Evolutionary conservation across 2,888 invertebrate genomes (phyloP).

Genomic region (Gymnoscelis rufifasciata): DNA sequence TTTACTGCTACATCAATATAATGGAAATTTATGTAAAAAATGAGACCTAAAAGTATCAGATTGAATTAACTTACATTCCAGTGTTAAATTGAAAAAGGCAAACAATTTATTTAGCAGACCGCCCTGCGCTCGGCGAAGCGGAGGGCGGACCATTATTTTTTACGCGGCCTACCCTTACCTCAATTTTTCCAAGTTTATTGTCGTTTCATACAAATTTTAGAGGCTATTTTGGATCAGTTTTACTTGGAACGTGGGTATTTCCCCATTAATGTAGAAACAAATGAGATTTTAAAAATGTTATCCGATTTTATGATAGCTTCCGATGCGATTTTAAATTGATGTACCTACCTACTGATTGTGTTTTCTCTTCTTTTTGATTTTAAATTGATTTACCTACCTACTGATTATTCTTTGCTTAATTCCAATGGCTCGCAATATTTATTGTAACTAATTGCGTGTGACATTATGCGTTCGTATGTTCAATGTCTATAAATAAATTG

Average conservation of each 20-base stretch:
- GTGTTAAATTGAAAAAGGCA: conserved; percentile 62
- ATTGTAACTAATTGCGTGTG: conserved; percentile 18
- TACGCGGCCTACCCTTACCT: conserved; percentile 63
- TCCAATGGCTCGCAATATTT: conserved; percentile 16
- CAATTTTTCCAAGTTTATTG: conserved; percentile 63
- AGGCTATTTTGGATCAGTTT: conserved; percentile 42
- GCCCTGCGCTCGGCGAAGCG: conserved; percentile 47
- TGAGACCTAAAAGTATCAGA: conserved; percentile 6
- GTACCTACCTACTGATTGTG: no score
- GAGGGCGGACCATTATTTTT: conserved; percentile 69
- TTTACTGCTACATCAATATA: not conserved
- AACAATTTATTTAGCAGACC: conserved; percentile 67
- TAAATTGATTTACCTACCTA: no score
- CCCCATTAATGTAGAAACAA: conserved; percentile 13
- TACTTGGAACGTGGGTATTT: conserved; percentile 36
- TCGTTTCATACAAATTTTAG: conserved; percentile 68
- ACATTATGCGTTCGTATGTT: conserved; percentile 21
- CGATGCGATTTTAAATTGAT: no score
- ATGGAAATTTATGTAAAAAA: not conserved
- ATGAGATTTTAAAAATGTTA: no score
- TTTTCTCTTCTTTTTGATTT: no score
- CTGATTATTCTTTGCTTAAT: no score
- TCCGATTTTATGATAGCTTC: no score
- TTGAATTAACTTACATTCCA: conserved; percentile 11
- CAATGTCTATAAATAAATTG: conserved; percentile 20